phyloP scores from a whole-genome alignment of 2,888 invertebrate genomes.

The Thera britannica region DNA sequence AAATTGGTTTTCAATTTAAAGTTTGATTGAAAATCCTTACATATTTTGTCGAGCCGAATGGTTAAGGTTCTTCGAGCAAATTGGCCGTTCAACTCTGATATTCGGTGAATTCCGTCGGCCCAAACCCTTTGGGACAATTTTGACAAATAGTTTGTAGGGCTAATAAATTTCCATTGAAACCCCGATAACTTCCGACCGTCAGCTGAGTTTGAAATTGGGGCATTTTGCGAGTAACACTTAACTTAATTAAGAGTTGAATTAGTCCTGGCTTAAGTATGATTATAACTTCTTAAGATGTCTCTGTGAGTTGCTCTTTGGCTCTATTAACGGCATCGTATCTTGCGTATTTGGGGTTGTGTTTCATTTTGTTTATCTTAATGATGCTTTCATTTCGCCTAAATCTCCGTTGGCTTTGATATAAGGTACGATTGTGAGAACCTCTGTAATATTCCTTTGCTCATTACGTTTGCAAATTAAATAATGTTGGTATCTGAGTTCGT shows the following conservation, averaged over 20 bases:
- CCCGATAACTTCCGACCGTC: constrained; percentile 72
- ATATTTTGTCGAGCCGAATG: constrained; percentile 49
- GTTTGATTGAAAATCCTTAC: constrained; percentile 52
- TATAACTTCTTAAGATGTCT: constrained; percentile 72
- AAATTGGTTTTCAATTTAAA: constrained; percentile 41
- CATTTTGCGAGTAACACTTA: constrained; percentile 74
- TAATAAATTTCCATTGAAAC: constrained; percentile 82
- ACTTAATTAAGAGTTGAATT: constrained; percentile 81
- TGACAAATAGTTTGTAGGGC: constrained; percentile 80
- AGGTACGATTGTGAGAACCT: constrained; percentile 17
- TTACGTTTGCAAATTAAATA: constrained; percentile 18
- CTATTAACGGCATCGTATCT: constrained; percentile 46
- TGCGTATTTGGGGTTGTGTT: constrained; percentile 47
- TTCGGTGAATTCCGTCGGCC: constrained; percentile 68
- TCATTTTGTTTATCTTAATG: constrained; percentile 51
- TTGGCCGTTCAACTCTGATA: constrained; percentile 70
- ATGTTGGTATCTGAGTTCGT: constrained; percentile 13
- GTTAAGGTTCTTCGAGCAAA: constrained; percentile 65
- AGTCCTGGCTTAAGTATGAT: constrained; percentile 75
- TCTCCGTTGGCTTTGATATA: constrained; percentile 40
- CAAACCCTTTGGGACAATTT: constrained; percentile 73
- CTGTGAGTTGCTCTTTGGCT: constrained; percentile 55
- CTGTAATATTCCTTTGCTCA: constrained; percentile 12
- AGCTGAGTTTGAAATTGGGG: constrained; percentile 73
- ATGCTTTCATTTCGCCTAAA: constrained; percentile 35